phyloP scores from a whole-genome alignment of 2,888 invertebrate species.

The Drepana falcataria region DNA sequence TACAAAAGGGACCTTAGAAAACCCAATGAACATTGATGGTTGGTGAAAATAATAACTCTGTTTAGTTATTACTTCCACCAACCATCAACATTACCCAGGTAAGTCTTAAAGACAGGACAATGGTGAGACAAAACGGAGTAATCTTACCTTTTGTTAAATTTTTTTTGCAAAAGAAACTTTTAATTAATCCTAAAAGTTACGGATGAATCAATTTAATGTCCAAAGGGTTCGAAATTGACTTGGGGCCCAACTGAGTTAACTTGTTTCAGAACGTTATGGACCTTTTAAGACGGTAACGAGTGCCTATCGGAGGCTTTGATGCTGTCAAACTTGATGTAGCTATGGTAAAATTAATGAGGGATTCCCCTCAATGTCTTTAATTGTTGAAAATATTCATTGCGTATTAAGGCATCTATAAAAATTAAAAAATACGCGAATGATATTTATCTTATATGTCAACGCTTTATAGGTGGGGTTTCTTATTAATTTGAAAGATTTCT shows the following conservation, averaged over 20 bases:
- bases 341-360: too few species aligned
- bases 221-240: conserved; percentile 7
- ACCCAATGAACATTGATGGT: too few species aligned
- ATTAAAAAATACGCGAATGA: too few species aligned
- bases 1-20: too few species aligned
- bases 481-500: too few species aligned
- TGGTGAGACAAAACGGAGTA: not conserved
- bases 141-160: conserved; percentile 3
- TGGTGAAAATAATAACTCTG: too few species aligned
- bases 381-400: too few species aligned
- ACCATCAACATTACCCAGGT: not conserved
- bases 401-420: too few species aligned
- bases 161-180: conserved; percentile 16
- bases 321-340: too few species aligned
- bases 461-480: too few species aligned
- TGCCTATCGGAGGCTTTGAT: not conserved
- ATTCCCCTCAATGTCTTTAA: too few species aligned
- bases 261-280: conserved; percentile 8
- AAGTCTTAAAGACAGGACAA: not conserved
- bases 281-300: conserved; percentile 1
- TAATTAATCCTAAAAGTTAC: conserved; percentile 21
- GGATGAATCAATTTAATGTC: conserved; percentile 9
- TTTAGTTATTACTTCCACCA: not conserved
- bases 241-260: conserved; percentile 5
- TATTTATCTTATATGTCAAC: too few species aligned